phyloP scores from a whole-genome alignment of 2,113 vertebrate species.

The Genyomyrus donnyi region DNA sequence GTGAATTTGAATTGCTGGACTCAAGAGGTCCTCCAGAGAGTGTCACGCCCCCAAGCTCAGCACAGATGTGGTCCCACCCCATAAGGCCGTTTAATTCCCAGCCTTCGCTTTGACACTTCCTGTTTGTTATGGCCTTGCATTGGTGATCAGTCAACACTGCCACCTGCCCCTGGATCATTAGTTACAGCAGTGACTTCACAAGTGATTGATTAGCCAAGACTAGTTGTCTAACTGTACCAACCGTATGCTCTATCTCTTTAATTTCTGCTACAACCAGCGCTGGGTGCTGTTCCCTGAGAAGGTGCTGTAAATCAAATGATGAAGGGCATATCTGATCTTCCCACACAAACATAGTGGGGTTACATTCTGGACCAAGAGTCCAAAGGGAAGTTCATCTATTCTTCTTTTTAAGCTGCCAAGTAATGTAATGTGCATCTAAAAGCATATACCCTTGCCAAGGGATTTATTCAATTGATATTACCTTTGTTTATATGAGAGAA shows the following conservation, averaged over 20 bases:
- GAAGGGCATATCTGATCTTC: not conserved
- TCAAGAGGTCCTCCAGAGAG: not conserved
- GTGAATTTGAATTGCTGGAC: not conserved
- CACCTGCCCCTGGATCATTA: not conserved
- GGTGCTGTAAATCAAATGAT: not conserved
- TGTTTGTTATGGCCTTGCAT: not conserved
- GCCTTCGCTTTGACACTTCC: not conserved
- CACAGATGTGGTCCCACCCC: not conserved
- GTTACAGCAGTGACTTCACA: not conserved
- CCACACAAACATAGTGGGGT: not conserved
- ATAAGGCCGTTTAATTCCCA: not conserved
- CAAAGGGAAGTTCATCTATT: not conserved
- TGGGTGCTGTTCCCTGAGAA: not conserved
- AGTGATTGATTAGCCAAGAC: not conserved
- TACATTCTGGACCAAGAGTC: not conserved
- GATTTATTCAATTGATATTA: not conserved
- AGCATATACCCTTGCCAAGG: not conserved
- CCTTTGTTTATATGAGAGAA: not conserved
- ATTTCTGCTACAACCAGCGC: not conserved
- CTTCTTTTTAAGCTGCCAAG: not conserved
- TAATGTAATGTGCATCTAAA: not conserved
- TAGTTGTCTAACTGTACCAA: not conserved
- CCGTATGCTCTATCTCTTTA: not conserved
- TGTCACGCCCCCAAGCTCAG: not conserved
- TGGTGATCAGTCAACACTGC: not conserved